Evolutionary conservation across 2,888 invertebrate species (phyloP), one percentile per base, ranked within the genome.

Genomic region (Oscheius sp.): DNA sequence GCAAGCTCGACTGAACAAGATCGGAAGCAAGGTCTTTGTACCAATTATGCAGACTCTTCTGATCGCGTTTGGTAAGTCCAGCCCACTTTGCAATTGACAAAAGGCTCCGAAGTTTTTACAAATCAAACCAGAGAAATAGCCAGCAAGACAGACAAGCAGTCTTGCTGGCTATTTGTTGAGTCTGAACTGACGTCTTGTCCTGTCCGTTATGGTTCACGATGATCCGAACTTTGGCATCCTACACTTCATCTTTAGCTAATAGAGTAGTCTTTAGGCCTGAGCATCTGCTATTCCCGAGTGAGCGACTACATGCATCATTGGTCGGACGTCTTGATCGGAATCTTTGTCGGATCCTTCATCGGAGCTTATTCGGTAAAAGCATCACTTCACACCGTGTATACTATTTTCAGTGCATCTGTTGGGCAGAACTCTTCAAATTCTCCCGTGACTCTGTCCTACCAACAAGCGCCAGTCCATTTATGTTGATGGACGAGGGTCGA

Each of bases 281-380:
- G 74, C 47, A 80, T 81, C 47, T 78, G 81, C 57, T 81, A 77
- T 57, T 94, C 95, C 1, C 92, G 97, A 50, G 93, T 98, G 51
- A 95, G 95, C 0, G 95, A 98, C 91, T 95, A 97, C 92, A 96
- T 96, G 90, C 97, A 97, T 90, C 96, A 97, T 89, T 96, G 96
- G 95, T 96, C 95, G 88, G 97, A 97, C 90, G 96, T 96, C 2
- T 91, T 96, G 33, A 93, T 93, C 71, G 97, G 97, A 0, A 89
- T 89, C 50, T 70, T 91, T 53, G 89, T 92, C 48, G 92, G 92
- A 10, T 77, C 88, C 7, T 62, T 89, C 48, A 86, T 90, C 2
- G 91, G 91, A 10, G 32, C 89, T 7, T 84, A 82, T 71, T 78
- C 80, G 35, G 84, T 84, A 7, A 42, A 7, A 42, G 42, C 3